Conservation (phyloP, 2,888 invertebrate species). For the Diaperis boleti region DNA sequence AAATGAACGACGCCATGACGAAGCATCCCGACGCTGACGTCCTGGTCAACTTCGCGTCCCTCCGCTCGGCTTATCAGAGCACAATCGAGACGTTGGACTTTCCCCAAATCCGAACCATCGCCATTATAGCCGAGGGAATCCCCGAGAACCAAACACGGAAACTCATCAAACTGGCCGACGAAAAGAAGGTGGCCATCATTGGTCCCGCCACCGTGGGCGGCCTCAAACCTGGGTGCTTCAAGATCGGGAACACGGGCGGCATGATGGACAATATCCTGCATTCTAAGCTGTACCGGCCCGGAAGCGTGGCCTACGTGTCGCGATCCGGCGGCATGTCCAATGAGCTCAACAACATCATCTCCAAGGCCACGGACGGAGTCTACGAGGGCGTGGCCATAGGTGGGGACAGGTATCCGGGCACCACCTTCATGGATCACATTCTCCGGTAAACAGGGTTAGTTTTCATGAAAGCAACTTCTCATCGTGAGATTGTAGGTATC, state of each 20-base stretch:
- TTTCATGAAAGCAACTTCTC: neutral
- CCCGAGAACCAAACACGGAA: slow-evolving; percentile 98
- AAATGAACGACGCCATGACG: slow-evolving; percentile 95
- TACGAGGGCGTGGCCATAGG: slow-evolving; percentile 98
- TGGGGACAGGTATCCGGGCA: slow-evolving; percentile 97
- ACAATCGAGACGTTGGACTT: slow-evolving; percentile 94
- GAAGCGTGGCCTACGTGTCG: slow-evolving; percentile 98
- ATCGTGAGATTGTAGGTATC: slow-evolving; percentile 65
- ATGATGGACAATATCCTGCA: slow-evolving; percentile 99
- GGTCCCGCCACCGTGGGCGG: slow-evolving; percentile 95
- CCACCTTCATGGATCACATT: slow-evolving; percentile 98
- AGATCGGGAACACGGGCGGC: slow-evolving; percentile 99
- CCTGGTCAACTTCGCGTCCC: slow-evolving; percentile 96
- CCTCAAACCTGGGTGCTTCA: slow-evolving; percentile 98
- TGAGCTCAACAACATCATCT: slow-evolving; percentile 97
- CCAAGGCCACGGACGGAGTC: slow-evolving; percentile 96
- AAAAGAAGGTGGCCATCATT: slow-evolving; percentile 72
- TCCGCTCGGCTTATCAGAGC: slow-evolving; percentile 97
- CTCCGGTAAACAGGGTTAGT: slow-evolving; percentile 70
- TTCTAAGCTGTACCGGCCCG: slow-evolving; percentile 96
- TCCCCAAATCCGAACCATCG: slow-evolving; percentile 94
- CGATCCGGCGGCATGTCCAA: slow-evolving; percentile 99
- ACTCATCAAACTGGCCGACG: slow-evolving; percentile 85
- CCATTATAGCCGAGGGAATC: slow-evolving; percentile 99
- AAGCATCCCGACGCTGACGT: slow-evolving; percentile 96